Evolutionary conservation across 2,888 invertebrate genomes (phyloP), one percentile per base, ranked within the genome.

Genomic region (Tetanocera ferruginea): DNA sequence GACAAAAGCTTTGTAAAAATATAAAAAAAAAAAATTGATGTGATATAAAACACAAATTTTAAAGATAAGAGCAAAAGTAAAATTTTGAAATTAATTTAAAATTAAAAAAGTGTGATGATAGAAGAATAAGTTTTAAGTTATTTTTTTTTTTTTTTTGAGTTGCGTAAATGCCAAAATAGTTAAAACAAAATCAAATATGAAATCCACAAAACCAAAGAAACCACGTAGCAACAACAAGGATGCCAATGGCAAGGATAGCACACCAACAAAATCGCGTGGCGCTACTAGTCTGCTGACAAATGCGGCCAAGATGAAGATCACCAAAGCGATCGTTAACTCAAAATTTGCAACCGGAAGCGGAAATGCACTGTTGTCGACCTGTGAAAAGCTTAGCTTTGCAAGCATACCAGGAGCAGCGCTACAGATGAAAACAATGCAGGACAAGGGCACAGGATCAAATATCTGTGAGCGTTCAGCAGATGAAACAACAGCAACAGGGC

Each of bases 221-320:
- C 62, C 49, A 11, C 70, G 71, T 43, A 34, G n/a, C 51, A 77
- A 37, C 19, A 25, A 19, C 5, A 57, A 72, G n/a, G 55, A 49
- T 23, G 31, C 19, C 43, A 14, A 37, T 14, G 43, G 28, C 76
- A 28, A 8, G 17, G 51, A 37, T 23, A n/a, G 57, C 69, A 28
- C 31, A 19, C 14, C 25, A 11, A 43, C 43, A 31, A 64, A 57
- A 60, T 25, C 8, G 19, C 73, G 69, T 23, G 34, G 37, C 14
- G 71, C 74, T 55, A 28, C 80, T 14, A 83, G 82, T 69, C 81
- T 88, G 69, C 80, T 87, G 49, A 79, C 85, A 17, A 87, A 83
- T 82, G 88, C 87, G 49, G 87, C 83, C 64, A 87, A 87, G 83
- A 87, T 86, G 85, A 87, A 87, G 82, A 86, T 87, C 55, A 83